Evolutionary conservation across 64 coral and sea anemone species (phyloP), one percentile per base, ranked within the genome.

Genomic region (Pachyseris speciosa): DNA sequence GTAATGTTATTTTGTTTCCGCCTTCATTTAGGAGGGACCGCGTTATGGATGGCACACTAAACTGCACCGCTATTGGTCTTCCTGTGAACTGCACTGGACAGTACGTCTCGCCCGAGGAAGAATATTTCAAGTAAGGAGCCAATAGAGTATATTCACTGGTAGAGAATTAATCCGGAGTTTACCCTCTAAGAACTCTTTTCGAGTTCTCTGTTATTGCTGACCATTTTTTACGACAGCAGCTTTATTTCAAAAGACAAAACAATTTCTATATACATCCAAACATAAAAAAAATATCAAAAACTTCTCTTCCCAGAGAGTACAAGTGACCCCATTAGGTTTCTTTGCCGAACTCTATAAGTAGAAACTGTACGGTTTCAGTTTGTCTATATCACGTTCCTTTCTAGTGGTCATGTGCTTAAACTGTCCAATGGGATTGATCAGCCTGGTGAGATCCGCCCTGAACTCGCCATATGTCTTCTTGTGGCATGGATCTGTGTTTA

Each of bases 111-210:
- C 94, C 94, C 1, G 78, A 90, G 7, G 94, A 96, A n/a, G 94
- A 96, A 48, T 96, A 91, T 67, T 96, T 96, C 84, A 92, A 96
- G 94, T 96, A 92, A 92, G 94, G 39, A 30, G 51, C 10, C 47
- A 48, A 28, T 29, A 17, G 0, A 39, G 9, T 38, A 17, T 20
- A 37, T 29, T 22, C n/a, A 27, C 4, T 28, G 59, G 22, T 17
- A 16, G 17, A 57, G 11, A 57, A 20, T 45, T 20, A n/a, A 8
- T n/a, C n/a, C n/a, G n/a, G n/a, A n/a, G n/a, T n/a, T n/a, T n/a
- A n/a, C n/a, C n/a, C n/a, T n/a, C n/a, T n/a, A n/a, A n/a, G n/a
- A n/a, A n/a, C n/a, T n/a, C n/a, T n/a, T n/a, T n/a, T n/a, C n/a
- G n/a, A n/a, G n/a, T n/a, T n/a, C n/a, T n/a, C n/a, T n/a, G n/a